Evolutionary conservation across 2,113 vertebrate species (phyloP), one percentile per base, ranked within the genome.

Genomic region (Coregonus clupeaformis): DNA sequence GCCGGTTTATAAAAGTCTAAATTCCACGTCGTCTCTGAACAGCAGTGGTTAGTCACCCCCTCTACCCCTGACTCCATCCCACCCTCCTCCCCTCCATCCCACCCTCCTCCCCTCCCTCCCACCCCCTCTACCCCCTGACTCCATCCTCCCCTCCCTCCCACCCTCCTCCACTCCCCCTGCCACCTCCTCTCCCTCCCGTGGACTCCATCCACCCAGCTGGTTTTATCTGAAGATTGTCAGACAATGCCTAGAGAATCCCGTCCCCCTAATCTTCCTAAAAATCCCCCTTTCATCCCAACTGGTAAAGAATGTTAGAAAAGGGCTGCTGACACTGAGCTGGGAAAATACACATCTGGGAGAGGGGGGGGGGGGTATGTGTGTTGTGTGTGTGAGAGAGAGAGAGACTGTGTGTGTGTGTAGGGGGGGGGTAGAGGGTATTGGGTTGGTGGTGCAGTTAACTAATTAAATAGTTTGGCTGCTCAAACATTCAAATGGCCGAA

Each of bases 211-310:
- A 90, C 89, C 74, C 82, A 74, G 87, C 85, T 89, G 74, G 86
- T 91, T 94, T 87, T 96, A 98, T 97, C 94, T 97, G 92, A 96
- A 95, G 96, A 96, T 95, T 96, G 94, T 94, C 93, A 95, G 95
- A 98, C 95, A 98, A 95, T 95, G 94, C 95, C 96, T 94, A 94
- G 95, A 97, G 95, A 94, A 94, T 96, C 95, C 94, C 93, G 73
- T 93, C 91, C 92, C 95, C 95, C 95, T 98, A 98, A 98, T 98
- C 97, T 98, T 95, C 94, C 97, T 95, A 96, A 97, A 93, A 98
- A 96, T 96, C 96, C 96, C 82, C 96, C 95, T 97, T 99, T 98
- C 97, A 99, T 98, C 95, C 88, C 93, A 90, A 96, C 97, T 97
- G 97, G 97, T 97, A 95, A 96, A 97, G 96, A 95, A 96, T 94